Conservation (phyloP, 2,113 vertebrate genomes). For the Aphelocoma coerulescens region DNA sequence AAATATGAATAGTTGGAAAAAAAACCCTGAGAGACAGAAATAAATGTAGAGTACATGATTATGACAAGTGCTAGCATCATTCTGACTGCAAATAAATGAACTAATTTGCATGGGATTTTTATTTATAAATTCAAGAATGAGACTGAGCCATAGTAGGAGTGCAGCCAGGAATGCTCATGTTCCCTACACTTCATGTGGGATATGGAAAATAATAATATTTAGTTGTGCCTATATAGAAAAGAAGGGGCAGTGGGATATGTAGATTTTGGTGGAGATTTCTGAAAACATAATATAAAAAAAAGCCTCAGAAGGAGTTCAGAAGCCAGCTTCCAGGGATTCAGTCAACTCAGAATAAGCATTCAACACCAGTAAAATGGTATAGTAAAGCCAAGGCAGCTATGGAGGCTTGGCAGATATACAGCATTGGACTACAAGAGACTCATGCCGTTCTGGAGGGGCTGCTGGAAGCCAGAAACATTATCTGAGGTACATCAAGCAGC, state of each 20-base stretch:
- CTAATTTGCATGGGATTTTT: constrained; percentile 45
- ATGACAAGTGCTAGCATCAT: constrained; percentile 27
- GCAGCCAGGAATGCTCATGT: not conserved
- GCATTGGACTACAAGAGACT: not conserved
- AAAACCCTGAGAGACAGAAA: constrained; percentile 19
- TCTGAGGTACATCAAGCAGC: not conserved
- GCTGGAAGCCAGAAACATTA: not conserved
- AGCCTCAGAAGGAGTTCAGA: not conserved
- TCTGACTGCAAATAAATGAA: constrained; percentile 27
- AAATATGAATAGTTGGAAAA: constrained; percentile 19
- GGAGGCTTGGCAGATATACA: not conserved
- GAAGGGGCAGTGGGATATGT: not conserved
- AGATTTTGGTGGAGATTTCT: not conserved
- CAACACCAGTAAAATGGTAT: not conserved
- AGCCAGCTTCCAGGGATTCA: not conserved
- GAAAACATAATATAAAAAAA: not conserved
- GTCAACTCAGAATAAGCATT: not conserved
- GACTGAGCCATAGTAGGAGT: not conserved
- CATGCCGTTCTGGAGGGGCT: not conserved
- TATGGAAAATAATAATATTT: not conserved
- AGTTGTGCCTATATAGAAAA: not conserved
- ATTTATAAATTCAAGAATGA: constrained; percentile 66
- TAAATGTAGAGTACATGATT: constrained; percentile 35
- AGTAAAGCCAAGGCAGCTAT: not conserved
- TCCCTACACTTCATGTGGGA: not conserved